Evolutionary conservation across 2,888 invertebrate genomes (phyloP).

Genomic region (Branchipolynoe longqiensis): DNA sequence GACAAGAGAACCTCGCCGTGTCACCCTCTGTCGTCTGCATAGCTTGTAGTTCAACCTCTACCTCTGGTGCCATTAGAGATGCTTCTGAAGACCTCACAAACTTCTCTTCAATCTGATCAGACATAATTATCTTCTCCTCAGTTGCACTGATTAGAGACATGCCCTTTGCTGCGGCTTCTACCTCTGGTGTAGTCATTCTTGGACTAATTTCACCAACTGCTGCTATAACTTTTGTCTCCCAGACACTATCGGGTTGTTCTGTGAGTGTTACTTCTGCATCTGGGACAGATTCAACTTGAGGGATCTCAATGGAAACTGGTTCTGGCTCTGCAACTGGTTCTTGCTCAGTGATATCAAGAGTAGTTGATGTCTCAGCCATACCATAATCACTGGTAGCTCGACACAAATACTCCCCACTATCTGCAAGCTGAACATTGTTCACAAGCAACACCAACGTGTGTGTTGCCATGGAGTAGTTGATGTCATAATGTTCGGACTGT

Average conservation of each 20-base stretch:
- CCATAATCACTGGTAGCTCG: no score
- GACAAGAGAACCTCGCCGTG: conserved; percentile 72
- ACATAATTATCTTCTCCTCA: neutral
- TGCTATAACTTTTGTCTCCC: neutral
- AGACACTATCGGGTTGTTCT: conserved; percentile 25
- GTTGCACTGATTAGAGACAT: neutral
- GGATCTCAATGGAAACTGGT: no score
- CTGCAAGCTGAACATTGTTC: no score
- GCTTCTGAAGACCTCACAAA: no score
- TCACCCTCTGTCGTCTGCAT: conserved; percentile 69
- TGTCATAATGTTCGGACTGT: no score
- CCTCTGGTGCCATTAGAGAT: conserved; percentile 69
- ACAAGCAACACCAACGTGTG: no score
- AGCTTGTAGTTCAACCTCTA: conserved; percentile 47
- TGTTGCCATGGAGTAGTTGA: no score
- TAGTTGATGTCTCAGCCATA: no score
- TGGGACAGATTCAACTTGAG: conserved; percentile 1
- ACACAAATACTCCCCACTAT: no score
- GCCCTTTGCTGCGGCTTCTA: neutral
- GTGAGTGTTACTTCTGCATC: conserved; percentile 26
- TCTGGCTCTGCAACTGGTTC: no score
- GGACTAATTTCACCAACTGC: neutral
- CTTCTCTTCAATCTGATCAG: neutral
- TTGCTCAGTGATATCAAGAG: no score
- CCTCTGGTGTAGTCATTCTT: neutral